These are phyloP conservation scores for Monarcha castaneiventris DNA, from an alignment of 2,113 vertebrate genomes.

Conservation along the genomic window DNA sequence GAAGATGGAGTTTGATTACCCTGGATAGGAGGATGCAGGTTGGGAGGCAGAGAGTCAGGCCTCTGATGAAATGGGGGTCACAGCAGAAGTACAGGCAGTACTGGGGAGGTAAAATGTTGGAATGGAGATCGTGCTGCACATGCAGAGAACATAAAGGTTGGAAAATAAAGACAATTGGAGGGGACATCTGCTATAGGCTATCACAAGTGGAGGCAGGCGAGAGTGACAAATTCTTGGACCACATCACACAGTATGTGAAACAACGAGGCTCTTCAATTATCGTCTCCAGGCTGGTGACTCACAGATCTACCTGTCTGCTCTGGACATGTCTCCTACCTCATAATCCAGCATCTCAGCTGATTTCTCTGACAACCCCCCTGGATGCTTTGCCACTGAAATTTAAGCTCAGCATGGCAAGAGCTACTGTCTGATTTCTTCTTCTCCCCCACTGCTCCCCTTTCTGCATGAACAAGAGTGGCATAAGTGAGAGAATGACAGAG, in stretches of 20 bases:
- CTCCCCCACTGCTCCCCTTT: background rate
- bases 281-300: background rate
- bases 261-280: background rate
- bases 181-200: background rate
- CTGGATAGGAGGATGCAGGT: background rate
- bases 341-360: background rate
- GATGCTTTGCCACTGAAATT: slow-evolving; percentile 9
- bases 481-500: background rate
- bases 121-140: background rate
- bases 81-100: background rate
- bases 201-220: background rate
- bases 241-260: background rate
- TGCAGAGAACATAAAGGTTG: background rate
- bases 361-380: background rate
- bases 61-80: background rate
- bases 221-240: slow-evolving; percentile 5
- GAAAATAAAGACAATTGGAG: background rate
- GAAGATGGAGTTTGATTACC: background rate
- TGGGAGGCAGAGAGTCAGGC: background rate
- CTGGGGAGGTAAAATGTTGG: fast-evolving
- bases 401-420: background rate
- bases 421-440: background rate
- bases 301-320: slow-evolving; percentile 1
- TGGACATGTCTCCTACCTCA: background rate
- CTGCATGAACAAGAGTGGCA: background rate